phyloP scores from a whole-genome alignment of 1,140 invertebrate species.

The Odontomachus brunneus region DNA sequence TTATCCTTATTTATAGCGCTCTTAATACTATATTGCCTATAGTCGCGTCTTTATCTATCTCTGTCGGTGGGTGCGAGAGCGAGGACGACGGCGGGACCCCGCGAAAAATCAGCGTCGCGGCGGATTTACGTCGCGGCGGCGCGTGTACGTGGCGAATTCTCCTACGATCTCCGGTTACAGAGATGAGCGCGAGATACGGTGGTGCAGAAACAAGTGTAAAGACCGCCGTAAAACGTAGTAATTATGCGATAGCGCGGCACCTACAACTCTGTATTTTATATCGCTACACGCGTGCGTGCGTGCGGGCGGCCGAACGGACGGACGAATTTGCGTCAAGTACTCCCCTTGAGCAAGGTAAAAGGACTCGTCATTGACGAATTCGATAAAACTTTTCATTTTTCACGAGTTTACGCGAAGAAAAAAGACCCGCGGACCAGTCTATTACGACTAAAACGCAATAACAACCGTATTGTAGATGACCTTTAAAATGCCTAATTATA shows the following conservation, averaged over 20 bases:
- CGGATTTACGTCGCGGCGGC: slow-evolving; percentile 36
- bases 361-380: too few species aligned
- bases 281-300: slow-evolving; percentile 40
- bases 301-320: neutral
- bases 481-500: too few species aligned
- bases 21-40: slow-evolving; percentile 71
- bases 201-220: slow-evolving; percentile 75
- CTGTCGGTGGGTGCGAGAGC: slow-evolving; percentile 31
- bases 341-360: neutral
- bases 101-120: slow-evolving; percentile 48
- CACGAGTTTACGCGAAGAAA: too few species aligned
- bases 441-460: too few species aligned
- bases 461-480: too few species aligned
- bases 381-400: too few species aligned
- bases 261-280: slow-evolving; percentile 60
- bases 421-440: too few species aligned
- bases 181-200: slow-evolving; percentile 69
- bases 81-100: neutral
- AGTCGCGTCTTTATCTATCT: slow-evolving; percentile 69
- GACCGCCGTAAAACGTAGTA: slow-evolving; percentile 73
- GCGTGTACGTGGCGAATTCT: slow-evolving; percentile 61
- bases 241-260: slow-evolving; percentile 72
- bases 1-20: slow-evolving; percentile 73
- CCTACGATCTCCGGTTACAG: slow-evolving; percentile 73
- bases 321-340: neutral